A percentile compares a stretch with the other conserved stretches of the same genome.
Conservation (phyloP, 2,888 invertebrate species). For the Deilephila porcellus region DNA sequence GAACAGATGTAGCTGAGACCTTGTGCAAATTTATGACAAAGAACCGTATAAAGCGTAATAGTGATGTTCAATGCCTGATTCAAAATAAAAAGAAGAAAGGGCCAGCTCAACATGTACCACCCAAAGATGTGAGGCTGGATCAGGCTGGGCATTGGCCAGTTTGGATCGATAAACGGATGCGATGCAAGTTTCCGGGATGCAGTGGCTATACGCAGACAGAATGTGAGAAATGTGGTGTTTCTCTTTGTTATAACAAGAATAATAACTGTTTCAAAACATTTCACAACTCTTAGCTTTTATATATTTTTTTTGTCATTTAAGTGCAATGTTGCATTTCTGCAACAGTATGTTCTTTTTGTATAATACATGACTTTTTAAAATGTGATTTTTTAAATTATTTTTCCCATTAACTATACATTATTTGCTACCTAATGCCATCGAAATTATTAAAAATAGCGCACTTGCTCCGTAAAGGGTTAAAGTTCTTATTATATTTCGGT, state of each 20-base stretch:
- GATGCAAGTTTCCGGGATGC: conserved; percentile 52
- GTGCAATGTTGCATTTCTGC: too few relatives aligned
- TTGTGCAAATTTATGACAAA: conserved; percentile 37
- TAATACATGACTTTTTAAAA: too few relatives aligned
- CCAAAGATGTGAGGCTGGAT: conserved; percentile 51
- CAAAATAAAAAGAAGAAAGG: conserved; percentile 42
- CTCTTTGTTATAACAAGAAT: conserved; percentile 46
- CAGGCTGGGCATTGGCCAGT: conserved; percentile 50
- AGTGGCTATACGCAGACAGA: conserved; percentile 50
- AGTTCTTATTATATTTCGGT: too few relatives aligned
- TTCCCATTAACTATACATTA: too few relatives aligned
- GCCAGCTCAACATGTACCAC: conserved; percentile 49
- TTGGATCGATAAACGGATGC: conserved; percentile 45
- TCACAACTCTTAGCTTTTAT: conserved; percentile 35
- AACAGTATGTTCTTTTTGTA: too few relatives aligned
- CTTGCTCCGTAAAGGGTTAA: too few relatives aligned
- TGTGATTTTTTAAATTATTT: too few relatives aligned
- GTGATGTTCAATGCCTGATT: background rate
- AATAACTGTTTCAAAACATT: conserved; percentile 50
- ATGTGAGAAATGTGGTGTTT: conserved; percentile 55
- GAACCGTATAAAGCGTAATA: background rate
- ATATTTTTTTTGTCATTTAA: too few relatives aligned
- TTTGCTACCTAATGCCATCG: too few relatives aligned
- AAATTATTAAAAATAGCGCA: too few relatives aligned
- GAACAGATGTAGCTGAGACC: conserved; percentile 35